phyloP scores from a whole-genome alignment of 1,140 invertebrate species.

The Phenacoccus solenopsis region DNA sequence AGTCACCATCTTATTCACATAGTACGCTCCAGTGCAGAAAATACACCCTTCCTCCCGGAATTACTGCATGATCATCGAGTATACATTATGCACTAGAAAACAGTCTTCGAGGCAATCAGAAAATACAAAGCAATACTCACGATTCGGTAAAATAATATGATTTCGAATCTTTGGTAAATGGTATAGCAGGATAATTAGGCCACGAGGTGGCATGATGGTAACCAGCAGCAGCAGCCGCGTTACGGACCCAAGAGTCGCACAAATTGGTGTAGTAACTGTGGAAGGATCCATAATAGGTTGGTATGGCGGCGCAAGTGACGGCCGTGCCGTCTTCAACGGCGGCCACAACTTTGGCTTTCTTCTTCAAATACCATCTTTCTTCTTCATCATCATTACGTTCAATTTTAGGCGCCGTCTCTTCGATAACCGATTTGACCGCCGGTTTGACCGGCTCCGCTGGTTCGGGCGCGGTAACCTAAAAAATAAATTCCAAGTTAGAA shows the following conservation, averaged over 20 bases:
- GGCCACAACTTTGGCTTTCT: neutral
- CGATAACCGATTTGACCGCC: neutral
- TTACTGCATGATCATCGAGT: too few species aligned
- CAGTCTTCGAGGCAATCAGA: too few species aligned
- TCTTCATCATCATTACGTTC: neutral
- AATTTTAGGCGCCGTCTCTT: neutral
- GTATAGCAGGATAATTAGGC: constrained; percentile 5
- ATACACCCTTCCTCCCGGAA: too few species aligned
- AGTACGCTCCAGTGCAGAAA: too few species aligned
- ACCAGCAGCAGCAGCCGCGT: constrained; percentile 10
- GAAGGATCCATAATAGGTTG: constrained; percentile 1
- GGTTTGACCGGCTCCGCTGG: neutral
- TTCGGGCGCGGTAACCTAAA: neutral
- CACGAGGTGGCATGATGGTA: constrained; percentile 6
- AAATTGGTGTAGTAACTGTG: neutral
- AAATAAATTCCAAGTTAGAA: too few species aligned
- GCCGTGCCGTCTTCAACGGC: neutral
- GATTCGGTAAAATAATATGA: constrained; percentile 10
- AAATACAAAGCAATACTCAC: constrained; percentile 3
- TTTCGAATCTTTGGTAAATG: constrained; percentile 10
- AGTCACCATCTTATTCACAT: too few species aligned
- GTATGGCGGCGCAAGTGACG: constrained; percentile 1
- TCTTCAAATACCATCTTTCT: neutral
- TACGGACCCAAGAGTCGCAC: neutral
- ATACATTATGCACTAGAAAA: too few species aligned